Evolutionary conservation across 2,888 invertebrate genomes (phyloP).

Genomic region (Drosophila falleni): DNA sequence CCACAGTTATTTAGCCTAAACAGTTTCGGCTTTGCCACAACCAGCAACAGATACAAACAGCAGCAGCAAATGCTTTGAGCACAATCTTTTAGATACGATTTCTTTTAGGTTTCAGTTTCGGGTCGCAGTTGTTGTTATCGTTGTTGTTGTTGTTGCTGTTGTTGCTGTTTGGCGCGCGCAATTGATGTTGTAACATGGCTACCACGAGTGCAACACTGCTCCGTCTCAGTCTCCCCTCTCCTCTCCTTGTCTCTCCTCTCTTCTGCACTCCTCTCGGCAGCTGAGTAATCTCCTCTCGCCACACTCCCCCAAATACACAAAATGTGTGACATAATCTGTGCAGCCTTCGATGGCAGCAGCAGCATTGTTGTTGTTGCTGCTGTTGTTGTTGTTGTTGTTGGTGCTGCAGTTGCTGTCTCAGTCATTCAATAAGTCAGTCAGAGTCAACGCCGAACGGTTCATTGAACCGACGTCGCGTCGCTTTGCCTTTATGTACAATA

Average conservation of each 20-base stretch:
- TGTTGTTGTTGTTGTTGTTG: slow-evolving; percentile 41
- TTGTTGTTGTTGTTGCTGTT: slow-evolving; percentile 38
- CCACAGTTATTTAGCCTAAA: slow-evolving; percentile 55
- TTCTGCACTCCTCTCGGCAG: slow-evolving; percentile 21
- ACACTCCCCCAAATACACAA: slow-evolving; percentile 73
- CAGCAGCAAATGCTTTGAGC: slow-evolving; percentile 43
- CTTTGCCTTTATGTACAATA: slow-evolving; percentile 74
- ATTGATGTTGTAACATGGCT: slow-evolving; percentile 82
- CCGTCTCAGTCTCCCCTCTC: slow-evolving; percentile 23
- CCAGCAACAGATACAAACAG: slow-evolving; percentile 54
- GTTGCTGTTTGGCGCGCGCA: slow-evolving; percentile 78
- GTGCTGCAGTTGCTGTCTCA: slow-evolving; percentile 60
- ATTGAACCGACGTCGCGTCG: slow-evolving; percentile 67
- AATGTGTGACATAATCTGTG: slow-evolving; percentile 82
- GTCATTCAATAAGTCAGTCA: slow-evolving; percentile 81
- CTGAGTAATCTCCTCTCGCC: slow-evolving; percentile 30
- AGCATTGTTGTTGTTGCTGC: slow-evolving; percentile 18
- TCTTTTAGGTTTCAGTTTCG: slow-evolving; percentile 70
- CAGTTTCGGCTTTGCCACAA: slow-evolving; percentile 34
- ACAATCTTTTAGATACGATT: slow-evolving; percentile 78
- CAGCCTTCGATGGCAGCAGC: slow-evolving; percentile 72
- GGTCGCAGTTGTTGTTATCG: slow-evolving; percentile 48
- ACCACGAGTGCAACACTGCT: slow-evolving; percentile 79
- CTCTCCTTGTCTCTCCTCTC: slow-evolving; percentile 6
- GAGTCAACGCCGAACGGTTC: slow-evolving; percentile 64